Conservation (phyloP, 2,888 invertebrate species). For the Galeopsomyia nigrocyanea region DNA sequence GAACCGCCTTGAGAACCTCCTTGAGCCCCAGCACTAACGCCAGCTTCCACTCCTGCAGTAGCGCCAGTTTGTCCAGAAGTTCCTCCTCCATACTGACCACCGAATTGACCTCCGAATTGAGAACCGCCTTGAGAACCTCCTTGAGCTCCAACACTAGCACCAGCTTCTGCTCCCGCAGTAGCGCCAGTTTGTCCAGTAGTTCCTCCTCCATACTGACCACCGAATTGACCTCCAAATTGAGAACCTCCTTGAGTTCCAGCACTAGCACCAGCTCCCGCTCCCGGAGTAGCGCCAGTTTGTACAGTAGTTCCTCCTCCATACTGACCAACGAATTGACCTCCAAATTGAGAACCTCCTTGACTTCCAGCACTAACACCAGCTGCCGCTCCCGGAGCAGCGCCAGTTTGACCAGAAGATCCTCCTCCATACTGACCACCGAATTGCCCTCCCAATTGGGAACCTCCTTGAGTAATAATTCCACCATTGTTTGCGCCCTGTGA, state of each 20-base stretch:
- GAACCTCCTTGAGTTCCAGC: constrained; percentile 17
- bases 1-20: constrained; percentile 27
- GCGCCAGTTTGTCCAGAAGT: constrained; percentile 1
- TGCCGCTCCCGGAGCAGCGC: neutral
- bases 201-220: too few relatives aligned
- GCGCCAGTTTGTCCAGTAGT: too few relatives aligned
- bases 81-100: neutral
- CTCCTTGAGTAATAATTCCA: constrained; percentile 2
- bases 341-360: neutral
- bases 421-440: neutral
- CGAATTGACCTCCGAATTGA: too few relatives aligned
- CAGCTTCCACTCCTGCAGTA: neutral
- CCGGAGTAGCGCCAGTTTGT: neutral
- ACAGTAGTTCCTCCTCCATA: neutral
- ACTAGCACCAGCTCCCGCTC: neutral
- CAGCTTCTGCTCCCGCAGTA: too few relatives aligned
- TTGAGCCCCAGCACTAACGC: neutral
- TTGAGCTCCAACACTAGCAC: too few relatives aligned
- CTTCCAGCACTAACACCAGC: neutral
- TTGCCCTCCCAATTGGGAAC: neutral
- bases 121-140: too few relatives aligned
- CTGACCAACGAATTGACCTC: too few relatives aligned
- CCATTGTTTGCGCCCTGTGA: neutral
- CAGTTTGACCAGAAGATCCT: constrained; percentile 6
- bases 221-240: too few relatives aligned